Conservation (phyloP, 2,888 invertebrate species). For the Synergus japonicus region DNA sequence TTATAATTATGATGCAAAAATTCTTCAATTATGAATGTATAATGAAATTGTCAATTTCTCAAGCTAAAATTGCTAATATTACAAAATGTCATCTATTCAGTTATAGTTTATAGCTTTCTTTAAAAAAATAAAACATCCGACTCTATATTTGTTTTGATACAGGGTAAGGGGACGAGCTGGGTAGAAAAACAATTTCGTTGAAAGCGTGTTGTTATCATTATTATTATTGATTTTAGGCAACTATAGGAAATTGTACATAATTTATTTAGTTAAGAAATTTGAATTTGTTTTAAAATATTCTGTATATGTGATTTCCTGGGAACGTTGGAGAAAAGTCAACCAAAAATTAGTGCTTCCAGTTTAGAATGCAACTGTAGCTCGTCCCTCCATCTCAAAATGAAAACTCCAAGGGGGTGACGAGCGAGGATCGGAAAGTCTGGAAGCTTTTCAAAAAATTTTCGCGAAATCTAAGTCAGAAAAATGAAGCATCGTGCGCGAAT, state of each 20-base stretch:
- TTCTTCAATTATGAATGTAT: not conserved
- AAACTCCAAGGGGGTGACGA: conserved; percentile 50
- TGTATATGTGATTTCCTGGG: not conserved
- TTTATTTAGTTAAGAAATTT: conserved; percentile 1
- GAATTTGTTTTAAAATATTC: not conserved
- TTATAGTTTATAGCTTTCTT: not conserved
- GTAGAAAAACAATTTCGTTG: not conserved
- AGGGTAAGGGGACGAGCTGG: conserved; percentile 38
- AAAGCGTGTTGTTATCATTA: not conserved
- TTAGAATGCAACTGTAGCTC: conserved; percentile 41
- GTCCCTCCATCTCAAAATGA: conserved; percentile 42
- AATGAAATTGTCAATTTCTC: not conserved
- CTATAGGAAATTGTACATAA: not conserved
- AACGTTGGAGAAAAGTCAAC: not conserved
- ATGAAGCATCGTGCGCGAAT: conserved; percentile 25
- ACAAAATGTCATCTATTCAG: not conserved
- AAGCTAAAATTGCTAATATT: too few species aligned
- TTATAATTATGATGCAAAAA: not conserved
- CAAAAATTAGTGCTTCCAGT: conserved; percentile 35
- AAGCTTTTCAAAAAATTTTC: conserved; percentile 47
- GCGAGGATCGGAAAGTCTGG: conserved; percentile 50
- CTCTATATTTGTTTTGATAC: not conserved
- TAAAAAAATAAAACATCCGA: not conserved
- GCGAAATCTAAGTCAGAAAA: conserved; percentile 43
- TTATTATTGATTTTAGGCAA: not conserved